Base-by-base conservation (phyloP, 1,140 invertebrate species). In the Atta cephalotes region DNA sequence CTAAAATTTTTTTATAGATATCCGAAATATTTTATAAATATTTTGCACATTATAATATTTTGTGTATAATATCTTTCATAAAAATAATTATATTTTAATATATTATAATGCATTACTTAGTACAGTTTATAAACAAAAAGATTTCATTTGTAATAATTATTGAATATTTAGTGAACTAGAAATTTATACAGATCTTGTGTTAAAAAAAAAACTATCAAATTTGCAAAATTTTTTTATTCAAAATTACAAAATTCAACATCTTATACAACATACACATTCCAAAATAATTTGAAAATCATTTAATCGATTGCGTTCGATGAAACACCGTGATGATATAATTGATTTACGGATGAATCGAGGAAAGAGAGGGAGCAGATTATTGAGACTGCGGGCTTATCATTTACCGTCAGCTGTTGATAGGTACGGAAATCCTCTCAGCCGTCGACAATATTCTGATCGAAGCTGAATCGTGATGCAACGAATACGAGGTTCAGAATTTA, bases 271-370 rank as follows among this genome's bases (percentile, higher is more conserved):
- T 45, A 45, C 9, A 21, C 10, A 10, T 68, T 68, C 2, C 1
- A n/a, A 12, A 68, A 25, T 68, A 21, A 49, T 14, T 68, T 58
- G 10, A 78, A 35, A 35, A 14, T 45, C 9, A n/a, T 62, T 77
- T 16, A 18, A 62, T 0, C 5, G 21, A 63, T n/a, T 49, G 18
- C 5, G 16, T 31, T 28, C 28, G 25, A 7, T 14, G 35, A 39
- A 77, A n/a, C 2, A 25, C 45, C 25, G 25, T 25, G n/a, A 45
- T 25, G 66, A 88, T 88, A 88, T 88, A 89, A 88, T 89, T 88
- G 39, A 88, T 79, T 85, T 74, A 45, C 25, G 51, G 18, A 25
- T 28, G 66, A 85, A 78, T 88, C 39, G 39, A 82, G 71, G 18
- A 25, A 18, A 53, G 58, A 79, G 45, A 51, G 51, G n/a, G 56